Evolutionary conservation across 1,140 invertebrate species (phyloP).

Genomic region (Araneus ventricosus): DNA sequence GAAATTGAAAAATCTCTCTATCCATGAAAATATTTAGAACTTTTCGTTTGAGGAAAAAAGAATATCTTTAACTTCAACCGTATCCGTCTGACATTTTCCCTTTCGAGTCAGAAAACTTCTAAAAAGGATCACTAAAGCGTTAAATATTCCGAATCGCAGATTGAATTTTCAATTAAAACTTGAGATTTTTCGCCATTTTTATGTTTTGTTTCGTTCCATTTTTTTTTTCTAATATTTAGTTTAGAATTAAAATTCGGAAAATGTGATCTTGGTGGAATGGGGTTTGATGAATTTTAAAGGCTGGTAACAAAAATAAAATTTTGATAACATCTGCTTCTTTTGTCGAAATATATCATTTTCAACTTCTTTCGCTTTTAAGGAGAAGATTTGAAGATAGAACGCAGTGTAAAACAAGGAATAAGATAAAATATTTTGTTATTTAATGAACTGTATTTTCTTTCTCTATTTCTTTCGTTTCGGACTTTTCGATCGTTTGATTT

Average conservation of each 20-base stretch:
- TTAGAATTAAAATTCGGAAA: neutral
- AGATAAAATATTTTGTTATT: neutral
- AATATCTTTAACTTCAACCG: neutral
- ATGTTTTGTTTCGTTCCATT: neutral
- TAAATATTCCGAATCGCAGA: neutral
- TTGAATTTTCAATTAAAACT: conserved; percentile 10
- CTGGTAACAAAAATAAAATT: neutral
- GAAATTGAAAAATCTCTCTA: conserved; percentile 10
- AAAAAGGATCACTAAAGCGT: neutral
- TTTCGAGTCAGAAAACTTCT: neutral
- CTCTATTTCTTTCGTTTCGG: too few species aligned
- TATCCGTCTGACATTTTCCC: conserved; percentile 3
- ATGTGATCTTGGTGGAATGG: neutral
- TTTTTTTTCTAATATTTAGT: neutral
- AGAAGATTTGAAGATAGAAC: neutral
- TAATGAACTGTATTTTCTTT: neutral
- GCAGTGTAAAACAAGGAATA: neutral
- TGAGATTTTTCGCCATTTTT: neutral
- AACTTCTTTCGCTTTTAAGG: neutral
- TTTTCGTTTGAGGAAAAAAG: neutral
- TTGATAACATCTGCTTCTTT: conserved; percentile 1
- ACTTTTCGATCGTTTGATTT: too few species aligned
- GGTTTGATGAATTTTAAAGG: neutral
- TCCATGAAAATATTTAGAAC: conserved; percentile 26
- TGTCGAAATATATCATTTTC: neutral